Evolutionary conservation across 2,113 vertebrate genomes (phyloP).

Genomic region (Oncorhynchus keta): DNA sequence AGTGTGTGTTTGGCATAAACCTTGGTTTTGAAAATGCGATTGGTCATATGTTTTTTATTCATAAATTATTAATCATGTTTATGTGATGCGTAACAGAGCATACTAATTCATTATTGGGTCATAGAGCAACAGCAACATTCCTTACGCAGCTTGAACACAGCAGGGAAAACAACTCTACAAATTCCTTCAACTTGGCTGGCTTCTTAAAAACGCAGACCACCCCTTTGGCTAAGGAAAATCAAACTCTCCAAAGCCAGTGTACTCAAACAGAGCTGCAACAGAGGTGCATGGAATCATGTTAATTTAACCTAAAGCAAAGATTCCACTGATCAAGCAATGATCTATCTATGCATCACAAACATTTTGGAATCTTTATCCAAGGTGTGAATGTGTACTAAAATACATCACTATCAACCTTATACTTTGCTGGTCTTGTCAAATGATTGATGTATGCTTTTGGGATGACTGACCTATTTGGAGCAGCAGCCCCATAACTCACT

Average conservation of each 20-base stretch:
- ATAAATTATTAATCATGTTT: conserved; percentile 39
- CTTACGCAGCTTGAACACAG: conserved; percentile 15
- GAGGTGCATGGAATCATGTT: conserved; percentile 11
- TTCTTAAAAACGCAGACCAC: neutral
- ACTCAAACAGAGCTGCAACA: neutral
- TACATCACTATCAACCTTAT: neutral
- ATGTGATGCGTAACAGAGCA: conserved; percentile 34
- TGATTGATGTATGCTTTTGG: neutral
- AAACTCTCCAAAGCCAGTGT: conserved; percentile 2
- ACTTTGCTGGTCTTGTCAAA: neutral
- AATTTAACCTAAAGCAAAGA: conserved; percentile 1
- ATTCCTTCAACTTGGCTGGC: conserved; percentile 9
- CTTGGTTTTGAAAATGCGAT: conserved; percentile 2
- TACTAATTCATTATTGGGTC: conserved; percentile 22
- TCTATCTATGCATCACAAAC: conserved; percentile 35
- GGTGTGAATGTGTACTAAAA: conserved; percentile 15
- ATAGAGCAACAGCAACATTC: conserved; percentile 36
- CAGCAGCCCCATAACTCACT: neutral
- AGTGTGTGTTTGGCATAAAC: neutral
- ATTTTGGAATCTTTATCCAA: conserved; percentile 30
- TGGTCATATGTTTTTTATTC: conserved; percentile 17
- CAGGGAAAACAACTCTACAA: conserved; percentile 10
- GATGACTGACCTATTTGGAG: neutral
- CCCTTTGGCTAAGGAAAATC: conserved; percentile 18
- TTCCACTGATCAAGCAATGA: neutral